These are phyloP conservation scores for Drosophila orena DNA, from an alignment of 1,140 invertebrate genomes.

Conservation along the genomic window DNA sequence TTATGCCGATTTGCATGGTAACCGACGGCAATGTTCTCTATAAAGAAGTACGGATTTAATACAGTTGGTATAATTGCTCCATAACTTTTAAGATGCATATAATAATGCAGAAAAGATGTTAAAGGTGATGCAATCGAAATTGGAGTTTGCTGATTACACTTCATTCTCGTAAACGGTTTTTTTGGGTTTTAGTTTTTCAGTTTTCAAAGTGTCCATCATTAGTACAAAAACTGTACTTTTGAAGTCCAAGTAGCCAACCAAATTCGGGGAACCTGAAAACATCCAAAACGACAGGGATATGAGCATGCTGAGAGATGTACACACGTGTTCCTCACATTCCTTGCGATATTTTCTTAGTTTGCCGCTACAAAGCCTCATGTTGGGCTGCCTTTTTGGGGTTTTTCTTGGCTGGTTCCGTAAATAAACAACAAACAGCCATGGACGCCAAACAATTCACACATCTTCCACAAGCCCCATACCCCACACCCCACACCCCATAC, in stretches of 20 bases:
- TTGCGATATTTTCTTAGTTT: conserved; percentile 75
- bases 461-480: conserved; percentile 27
- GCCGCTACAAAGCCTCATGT: conserved; percentile 78
- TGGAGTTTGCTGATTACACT: no score
- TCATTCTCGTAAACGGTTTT: no score
- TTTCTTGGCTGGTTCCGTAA: conserved; percentile 81
- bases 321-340: conserved; percentile 41
- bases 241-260: not conserved
- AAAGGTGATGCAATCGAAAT: no score
- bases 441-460: conserved; percentile 41
- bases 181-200: no score
- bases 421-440: conserved; percentile 78
- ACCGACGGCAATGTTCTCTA: not conserved
- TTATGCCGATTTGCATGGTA: not conserved
- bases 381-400: conserved; percentile 81
- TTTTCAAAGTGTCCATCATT: no score
- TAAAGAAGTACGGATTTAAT: not conserved
- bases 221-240: no score
- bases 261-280: not conserved
- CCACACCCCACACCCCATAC: not conserved
- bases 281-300: conserved; percentile 13
- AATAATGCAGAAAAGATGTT: no score
- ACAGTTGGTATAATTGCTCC: no score
- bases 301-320: conserved; percentile 31
- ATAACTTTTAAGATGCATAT: no score